phyloP scores from a whole-genome alignment of 2,888 invertebrate species.

The Lepidocyrtinus sp. region DNA sequence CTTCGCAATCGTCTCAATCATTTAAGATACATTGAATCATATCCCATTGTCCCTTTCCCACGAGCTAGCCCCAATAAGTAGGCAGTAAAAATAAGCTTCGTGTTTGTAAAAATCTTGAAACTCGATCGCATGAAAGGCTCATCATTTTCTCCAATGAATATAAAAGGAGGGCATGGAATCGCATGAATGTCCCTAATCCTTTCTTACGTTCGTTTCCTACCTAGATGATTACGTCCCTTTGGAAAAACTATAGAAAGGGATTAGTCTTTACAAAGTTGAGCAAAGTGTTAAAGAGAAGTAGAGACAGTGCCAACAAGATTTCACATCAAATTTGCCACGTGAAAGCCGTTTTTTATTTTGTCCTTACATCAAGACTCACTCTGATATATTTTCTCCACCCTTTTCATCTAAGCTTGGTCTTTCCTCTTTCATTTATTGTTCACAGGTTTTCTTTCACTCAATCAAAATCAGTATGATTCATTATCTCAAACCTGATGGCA shows the following conservation, averaged over 20 bases:
- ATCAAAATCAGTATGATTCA: not conserved
- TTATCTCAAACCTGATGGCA: slow-evolving; percentile 4
- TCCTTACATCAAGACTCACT: too few species aligned
- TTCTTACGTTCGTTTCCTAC: not conserved
- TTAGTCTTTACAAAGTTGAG: not conserved
- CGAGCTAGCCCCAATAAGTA: not conserved
- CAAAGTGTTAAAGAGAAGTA: not conserved
- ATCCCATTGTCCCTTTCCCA: not conserved
- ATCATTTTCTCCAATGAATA: not conserved
- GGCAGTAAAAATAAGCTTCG: not conserved
- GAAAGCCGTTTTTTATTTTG: not conserved
- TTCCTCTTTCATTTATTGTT: not conserved
- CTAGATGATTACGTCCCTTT: not conserved
- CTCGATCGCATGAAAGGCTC: not conserved
- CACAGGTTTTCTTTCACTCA: not conserved
- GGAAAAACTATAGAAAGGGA: not conserved
- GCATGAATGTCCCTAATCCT: not conserved
- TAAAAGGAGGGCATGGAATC: not conserved
- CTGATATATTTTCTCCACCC: too few species aligned
- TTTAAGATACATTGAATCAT: not conserved
- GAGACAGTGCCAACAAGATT: not conserved
- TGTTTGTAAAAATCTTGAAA: not conserved
- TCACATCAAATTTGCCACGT: not conserved
- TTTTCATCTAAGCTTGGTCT: not conserved
- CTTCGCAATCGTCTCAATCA: not conserved